Evolutionary conservation across 2,888 invertebrate genomes (phyloP).

Genomic region (Fragum whitleyi): DNA sequence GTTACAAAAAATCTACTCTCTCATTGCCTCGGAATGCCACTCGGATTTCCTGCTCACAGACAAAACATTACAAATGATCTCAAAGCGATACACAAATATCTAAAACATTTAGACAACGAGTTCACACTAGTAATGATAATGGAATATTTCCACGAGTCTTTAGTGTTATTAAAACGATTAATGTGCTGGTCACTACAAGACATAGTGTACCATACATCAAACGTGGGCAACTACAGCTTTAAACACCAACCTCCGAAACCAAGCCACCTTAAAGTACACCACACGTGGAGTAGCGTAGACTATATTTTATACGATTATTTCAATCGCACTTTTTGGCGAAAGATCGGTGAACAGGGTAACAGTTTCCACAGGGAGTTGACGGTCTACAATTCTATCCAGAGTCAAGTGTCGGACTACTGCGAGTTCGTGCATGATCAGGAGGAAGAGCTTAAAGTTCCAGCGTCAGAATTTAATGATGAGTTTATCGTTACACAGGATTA

Average conservation of each 20-base stretch:
- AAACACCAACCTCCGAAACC: conserved; percentile 39
- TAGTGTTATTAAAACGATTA: conserved; percentile 81
- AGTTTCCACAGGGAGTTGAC: conserved; percentile 75
- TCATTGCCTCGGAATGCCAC: conserved; percentile 79
- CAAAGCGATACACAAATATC: conserved; percentile 68
- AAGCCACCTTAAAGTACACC: conserved; percentile 68
- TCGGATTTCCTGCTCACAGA: conserved; percentile 77
- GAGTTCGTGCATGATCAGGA: conserved; percentile 2
- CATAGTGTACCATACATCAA: conserved; percentile 77
- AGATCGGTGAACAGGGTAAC: conserved; percentile 65
- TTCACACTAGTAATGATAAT: conserved; percentile 83
- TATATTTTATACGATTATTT: conserved; percentile 81
- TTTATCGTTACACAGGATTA: conserved; percentile 66
- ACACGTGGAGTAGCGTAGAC: conserved; percentile 78
- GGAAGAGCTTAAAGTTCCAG: conserved; percentile 40
- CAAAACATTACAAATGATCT: conserved; percentile 67
- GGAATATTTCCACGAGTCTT: conserved; percentile 83
- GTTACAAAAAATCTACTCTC: conserved; percentile 81
- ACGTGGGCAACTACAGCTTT: conserved; percentile 66
- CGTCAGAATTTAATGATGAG: conserved; percentile 58
- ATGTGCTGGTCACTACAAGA: conserved; percentile 84
- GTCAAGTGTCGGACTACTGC: conserved; percentile 48
- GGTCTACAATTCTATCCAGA: conserved; percentile 61
- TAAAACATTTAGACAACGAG: conserved; percentile 73
- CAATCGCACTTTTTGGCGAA: conserved; percentile 79